phyloP scores from a whole-genome alignment of 2,797 vertebrate species.

The Schizopygopsis malacanthus region DNA sequence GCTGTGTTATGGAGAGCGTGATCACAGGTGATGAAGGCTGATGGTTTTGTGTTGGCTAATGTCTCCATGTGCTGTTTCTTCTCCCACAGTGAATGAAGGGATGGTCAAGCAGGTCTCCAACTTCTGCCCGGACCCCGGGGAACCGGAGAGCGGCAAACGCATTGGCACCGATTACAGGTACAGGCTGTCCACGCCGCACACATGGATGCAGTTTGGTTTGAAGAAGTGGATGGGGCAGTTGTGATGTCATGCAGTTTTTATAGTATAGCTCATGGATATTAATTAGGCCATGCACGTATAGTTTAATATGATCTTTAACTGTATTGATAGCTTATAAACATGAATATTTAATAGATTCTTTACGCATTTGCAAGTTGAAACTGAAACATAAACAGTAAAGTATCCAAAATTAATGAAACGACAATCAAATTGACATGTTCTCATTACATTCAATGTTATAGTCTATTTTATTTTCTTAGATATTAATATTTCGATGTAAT shows the following conservation, averaged over 20 bases:
- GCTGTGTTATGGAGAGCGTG: not conserved
- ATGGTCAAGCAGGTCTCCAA: constrained; percentile 91
- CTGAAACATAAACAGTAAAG: not conserved
- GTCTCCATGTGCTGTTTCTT: constrained; percentile 27
- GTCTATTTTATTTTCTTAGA: not conserved
- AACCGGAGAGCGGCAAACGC: constrained; percentile 91
- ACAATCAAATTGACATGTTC: not conserved
- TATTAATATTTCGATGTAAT: not conserved
- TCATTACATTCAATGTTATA: not conserved
- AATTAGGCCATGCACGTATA: not conserved
- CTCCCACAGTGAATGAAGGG: constrained; percentile 89
- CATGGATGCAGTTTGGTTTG: not conserved
- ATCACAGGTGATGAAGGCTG: constrained; percentile 1
- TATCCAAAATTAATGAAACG: not conserved
- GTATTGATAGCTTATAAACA: no score
- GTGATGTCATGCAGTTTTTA: not conserved
- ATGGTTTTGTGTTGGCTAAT: constrained; percentile 44
- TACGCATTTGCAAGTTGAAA: not conserved
- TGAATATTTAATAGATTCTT: not conserved
- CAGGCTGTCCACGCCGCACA: not conserved
- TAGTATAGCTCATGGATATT: not conserved
- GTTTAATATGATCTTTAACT: not conserved
- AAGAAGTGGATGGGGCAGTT: not conserved
- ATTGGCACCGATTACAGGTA: constrained; percentile 92
- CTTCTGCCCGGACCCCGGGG: constrained; percentile 93